Evolutionary conservation across 2,113 vertebrate genomes (phyloP), one percentile per base, ranked within the genome.

Genomic region (Labeo rohita): DNA sequence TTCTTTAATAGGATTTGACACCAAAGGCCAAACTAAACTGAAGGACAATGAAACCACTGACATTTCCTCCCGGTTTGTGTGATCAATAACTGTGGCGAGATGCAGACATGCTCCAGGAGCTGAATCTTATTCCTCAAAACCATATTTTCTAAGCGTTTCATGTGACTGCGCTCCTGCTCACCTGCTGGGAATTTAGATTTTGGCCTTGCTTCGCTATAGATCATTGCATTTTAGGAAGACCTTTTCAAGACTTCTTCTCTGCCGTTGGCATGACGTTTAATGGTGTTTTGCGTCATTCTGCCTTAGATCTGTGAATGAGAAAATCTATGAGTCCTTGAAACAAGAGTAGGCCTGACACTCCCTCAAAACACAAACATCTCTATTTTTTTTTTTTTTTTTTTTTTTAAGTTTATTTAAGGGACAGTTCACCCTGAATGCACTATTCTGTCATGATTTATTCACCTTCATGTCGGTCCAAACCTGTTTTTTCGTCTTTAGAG

Each of bases 1-100:
- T 84, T 87, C 13, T 83, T 90, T 92, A 92, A 93, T 92, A 89
- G 89, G 91, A 92, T 93, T 91, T 90, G 90, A 88, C 88, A 88
- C 88, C 86, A 93, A 91, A 94, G 92, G 91, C 91, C 93, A 90
- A 77, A 81, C 80, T 87, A 80, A 84, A 88, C 80, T 90, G 90
- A 92, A 92, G 89, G 90, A 84, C 90, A 84, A 91, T 86, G 49
- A 90, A 79, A 87, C 90, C 13, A 86, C 89, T 93, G 92, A 93
- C 93, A 93, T 94, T 94, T 92, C 85, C 89, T 84, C 82, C 8
- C 36, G 86, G 79, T 84, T 84, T 82, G 87, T 88, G 82, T 90
- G 88, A 93, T 94, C 90, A 88, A 93, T 92, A 92, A 88, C 50
- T 77, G 88, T 61, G 63, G 88, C 23, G 76, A 83, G 75, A 89